Conservation (phyloP, 2,888 invertebrate genomes). For the Bombylius major region DNA sequence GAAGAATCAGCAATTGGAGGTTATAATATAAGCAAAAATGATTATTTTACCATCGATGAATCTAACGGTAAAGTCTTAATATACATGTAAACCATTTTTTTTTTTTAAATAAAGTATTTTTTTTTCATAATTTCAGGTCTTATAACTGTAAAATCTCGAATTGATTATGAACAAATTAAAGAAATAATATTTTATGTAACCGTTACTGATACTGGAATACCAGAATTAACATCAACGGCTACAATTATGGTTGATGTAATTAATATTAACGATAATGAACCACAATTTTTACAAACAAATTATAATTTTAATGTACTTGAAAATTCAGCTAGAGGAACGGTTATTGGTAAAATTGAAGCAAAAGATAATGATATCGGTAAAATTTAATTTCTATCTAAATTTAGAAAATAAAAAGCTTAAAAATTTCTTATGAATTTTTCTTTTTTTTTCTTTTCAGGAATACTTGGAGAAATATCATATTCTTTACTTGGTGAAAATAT, state of each 20-base stretch:
- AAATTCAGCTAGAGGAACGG: constrained; percentile 60
- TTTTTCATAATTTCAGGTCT: constrained; percentile 41
- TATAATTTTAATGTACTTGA: constrained; percentile 65
- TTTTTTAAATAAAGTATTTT: background rate
- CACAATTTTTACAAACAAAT: constrained; percentile 52
- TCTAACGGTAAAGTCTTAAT: constrained; percentile 47
- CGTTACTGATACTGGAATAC: constrained; percentile 78
- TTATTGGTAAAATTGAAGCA: constrained; percentile 60
- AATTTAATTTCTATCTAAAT: background rate
- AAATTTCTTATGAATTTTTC: background rate
- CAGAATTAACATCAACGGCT: constrained; percentile 66
- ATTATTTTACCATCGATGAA: constrained; percentile 70
- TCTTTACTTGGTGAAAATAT: constrained; percentile 62
- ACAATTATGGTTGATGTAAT: constrained; percentile 61
- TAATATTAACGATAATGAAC: constrained; percentile 82
- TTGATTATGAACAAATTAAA: constrained; percentile 74
- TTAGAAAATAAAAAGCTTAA: background rate
- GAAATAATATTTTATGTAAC: constrained; percentile 64
- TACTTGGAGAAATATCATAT: constrained; percentile 67
- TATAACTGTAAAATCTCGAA: constrained; percentile 59
- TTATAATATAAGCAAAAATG: constrained; percentile 50
- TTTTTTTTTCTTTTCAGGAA: constrained; percentile 39
- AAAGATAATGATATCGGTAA: constrained; percentile 64
- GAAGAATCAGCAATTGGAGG: constrained; percentile 70
- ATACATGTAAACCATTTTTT: no score